These are phyloP conservation scores for Furcula furcula DNA, from an alignment of 2,888 invertebrate species.

Conservation along the genomic window DNA sequence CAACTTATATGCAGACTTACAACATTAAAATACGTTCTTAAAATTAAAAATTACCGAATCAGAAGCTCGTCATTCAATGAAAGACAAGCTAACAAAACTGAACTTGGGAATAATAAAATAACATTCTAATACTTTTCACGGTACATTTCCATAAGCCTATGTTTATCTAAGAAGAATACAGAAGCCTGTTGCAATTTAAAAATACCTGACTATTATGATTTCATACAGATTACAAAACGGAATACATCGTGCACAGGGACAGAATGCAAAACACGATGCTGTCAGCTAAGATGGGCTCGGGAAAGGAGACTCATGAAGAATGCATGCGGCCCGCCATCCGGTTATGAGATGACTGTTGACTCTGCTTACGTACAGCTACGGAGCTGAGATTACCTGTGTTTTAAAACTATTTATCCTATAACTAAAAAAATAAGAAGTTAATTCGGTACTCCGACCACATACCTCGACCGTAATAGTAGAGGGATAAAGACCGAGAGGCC, in stretches of 20 bases:
- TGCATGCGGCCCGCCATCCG: constrained; percentile 60
- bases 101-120: too few relatives aligned
- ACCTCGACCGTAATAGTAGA: too few relatives aligned
- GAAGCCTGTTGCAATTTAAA: not conserved
- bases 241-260: not conserved
- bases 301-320: constrained; percentile 62
- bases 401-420: constrained; percentile 3
- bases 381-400: constrained; percentile 28
- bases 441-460: too few relatives aligned
- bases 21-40: too few relatives aligned
- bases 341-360: constrained; percentile 71
- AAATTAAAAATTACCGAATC: too few relatives aligned
- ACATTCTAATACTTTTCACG: too few relatives aligned
- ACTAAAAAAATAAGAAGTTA: not conserved
- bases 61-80: too few relatives aligned
- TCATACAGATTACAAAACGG: constrained; percentile 1
- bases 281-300: constrained; percentile 25
- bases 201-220: constrained; percentile 1
- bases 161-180: too few relatives aligned
- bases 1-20: too few relatives aligned
- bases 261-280: constrained; percentile 29
- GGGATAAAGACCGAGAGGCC: too few relatives aligned
- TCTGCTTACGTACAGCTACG: constrained; percentile 39
- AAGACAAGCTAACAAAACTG: too few relatives aligned
- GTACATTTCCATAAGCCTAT: too few relatives aligned